Conservation (phyloP, 2,113 vertebrate species). For the Asarcornis scutulata region DNA sequence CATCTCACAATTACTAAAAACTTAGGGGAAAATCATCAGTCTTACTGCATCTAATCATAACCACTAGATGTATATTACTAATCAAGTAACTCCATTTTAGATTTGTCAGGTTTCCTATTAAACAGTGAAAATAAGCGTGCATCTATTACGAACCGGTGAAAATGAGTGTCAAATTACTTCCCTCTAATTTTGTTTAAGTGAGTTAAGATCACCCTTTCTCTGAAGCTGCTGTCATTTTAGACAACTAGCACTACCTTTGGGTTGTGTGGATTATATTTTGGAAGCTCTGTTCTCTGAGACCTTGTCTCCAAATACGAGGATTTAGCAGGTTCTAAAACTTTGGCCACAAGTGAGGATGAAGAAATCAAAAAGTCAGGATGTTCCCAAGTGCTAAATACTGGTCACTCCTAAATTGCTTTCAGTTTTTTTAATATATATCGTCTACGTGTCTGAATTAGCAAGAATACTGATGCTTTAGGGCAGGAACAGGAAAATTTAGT, state of each 20-base stretch:
- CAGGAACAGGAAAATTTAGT: background rate
- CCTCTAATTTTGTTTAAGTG: background rate
- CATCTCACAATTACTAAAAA: background rate
- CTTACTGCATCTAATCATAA: background rate
- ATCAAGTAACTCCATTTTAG: background rate
- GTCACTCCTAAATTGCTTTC: background rate
- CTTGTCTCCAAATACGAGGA: background rate
- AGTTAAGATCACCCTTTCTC: background rate
- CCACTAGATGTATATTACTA: background rate
- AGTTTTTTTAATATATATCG: background rate
- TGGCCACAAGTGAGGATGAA: background rate
- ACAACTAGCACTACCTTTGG: background rate
- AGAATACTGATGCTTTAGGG: background rate
- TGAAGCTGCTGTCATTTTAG: background rate
- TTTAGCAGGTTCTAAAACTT: background rate
- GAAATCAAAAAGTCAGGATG: background rate
- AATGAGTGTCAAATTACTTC: background rate
- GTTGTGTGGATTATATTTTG: background rate
- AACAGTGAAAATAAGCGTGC: background rate
- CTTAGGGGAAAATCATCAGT: background rate
- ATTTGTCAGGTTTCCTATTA: background rate
- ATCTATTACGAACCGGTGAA: background rate
- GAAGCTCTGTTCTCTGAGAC: background rate
- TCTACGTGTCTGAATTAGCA: background rate
- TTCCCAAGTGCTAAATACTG: background rate